Evolutionary conservation across 2,113 vertebrate genomes (phyloP).

Genomic region (Lamprologus ornatipinnis): DNA sequence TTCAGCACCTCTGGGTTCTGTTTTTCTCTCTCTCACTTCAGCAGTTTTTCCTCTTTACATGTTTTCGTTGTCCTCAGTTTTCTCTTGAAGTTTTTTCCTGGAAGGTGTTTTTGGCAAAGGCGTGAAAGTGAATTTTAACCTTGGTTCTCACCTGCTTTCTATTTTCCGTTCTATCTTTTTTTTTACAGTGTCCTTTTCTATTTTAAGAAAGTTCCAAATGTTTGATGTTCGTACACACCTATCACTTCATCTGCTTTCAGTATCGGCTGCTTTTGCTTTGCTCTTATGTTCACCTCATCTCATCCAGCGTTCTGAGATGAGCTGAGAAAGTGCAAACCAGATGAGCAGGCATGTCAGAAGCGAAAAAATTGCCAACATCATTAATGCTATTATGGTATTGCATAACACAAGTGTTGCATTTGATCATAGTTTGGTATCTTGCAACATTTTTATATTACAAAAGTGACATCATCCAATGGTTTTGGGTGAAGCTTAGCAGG

Average conservation of each 20-base stretch:
- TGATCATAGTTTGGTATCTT: background rate
- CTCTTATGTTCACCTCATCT: background rate
- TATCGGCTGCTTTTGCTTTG: background rate
- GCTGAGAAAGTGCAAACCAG: background rate
- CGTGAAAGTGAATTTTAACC: background rate
- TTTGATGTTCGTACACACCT: background rate
- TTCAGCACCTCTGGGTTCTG: slow-evolving; percentile 29
- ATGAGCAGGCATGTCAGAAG: background rate
- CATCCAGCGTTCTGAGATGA: background rate
- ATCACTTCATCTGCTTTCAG: background rate
- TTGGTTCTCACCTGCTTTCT: background rate
- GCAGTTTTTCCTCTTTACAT: background rate
- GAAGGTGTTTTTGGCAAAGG: background rate
- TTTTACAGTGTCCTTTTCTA: background rate
- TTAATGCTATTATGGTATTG: background rate
- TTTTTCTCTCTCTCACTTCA: background rate
- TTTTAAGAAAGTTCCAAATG: background rate
- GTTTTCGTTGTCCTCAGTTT: background rate
- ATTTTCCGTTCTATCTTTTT: background rate
- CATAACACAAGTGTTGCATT: background rate
- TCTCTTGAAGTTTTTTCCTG: background rate
- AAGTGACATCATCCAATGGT: background rate
- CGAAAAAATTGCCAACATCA: background rate
- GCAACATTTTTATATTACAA: background rate
- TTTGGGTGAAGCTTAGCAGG: background rate